A percentile compares a stretch with the other conserved stretches of the same genome.
Evolutionary conservation across 1,140 invertebrate genomes (phyloP).

Genomic region (Drosophila lini): DNA sequence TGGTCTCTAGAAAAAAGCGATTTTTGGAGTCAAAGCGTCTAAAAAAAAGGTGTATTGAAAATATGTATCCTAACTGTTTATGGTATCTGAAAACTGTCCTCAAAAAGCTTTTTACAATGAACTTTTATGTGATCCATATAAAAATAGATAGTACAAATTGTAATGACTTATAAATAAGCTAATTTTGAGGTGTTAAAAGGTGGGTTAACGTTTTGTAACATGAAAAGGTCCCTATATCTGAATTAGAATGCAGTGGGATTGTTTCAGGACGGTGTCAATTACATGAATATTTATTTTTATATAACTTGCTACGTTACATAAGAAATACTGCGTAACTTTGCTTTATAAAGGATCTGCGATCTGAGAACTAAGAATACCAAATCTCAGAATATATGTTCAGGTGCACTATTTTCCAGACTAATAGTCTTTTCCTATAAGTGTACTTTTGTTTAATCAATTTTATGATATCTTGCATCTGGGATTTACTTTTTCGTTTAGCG

Average conservation of each 20-base stretch:
- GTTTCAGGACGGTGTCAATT: not conserved
- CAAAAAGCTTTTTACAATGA: not conserved
- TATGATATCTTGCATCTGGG: constrained; percentile 4
- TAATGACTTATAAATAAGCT: not conserved
- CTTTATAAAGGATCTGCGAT: not conserved
- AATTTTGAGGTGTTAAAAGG: too few relatives aligned
- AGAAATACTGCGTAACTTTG: not conserved
- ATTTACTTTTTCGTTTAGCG: not conserved
- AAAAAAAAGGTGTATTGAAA: not conserved
- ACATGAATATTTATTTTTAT: not conserved
- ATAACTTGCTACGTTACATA: not conserved
- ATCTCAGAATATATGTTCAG: not conserved
- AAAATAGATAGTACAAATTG: not conserved
- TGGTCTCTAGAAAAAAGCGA: not conserved
- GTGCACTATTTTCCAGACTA: not conserved
- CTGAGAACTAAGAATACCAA: not conserved
- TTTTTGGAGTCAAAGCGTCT: not conserved
- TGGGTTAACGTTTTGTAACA: not conserved
- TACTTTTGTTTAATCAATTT: constrained; percentile 44
- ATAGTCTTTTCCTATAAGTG: not conserved
- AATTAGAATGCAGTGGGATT: too few relatives aligned
- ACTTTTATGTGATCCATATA: not conserved
- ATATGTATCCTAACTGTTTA: not conserved
- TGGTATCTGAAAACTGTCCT: not conserved
- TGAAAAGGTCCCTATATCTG: not conserved